phyloP scores from a whole-genome alignment of 2,888 invertebrate species.

The Pachymerium ferrugineum region DNA sequence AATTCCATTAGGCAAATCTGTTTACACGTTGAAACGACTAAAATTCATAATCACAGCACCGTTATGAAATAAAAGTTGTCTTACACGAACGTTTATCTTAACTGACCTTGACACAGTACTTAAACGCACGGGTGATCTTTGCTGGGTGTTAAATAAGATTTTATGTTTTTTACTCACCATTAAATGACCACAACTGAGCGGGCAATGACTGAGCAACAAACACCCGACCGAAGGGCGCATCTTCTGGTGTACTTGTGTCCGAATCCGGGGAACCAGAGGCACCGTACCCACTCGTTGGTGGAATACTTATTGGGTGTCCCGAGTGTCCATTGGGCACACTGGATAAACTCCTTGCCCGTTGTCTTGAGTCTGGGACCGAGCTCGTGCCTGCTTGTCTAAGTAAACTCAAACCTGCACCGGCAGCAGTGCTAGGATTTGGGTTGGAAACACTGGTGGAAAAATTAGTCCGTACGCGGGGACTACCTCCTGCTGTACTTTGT shows the following conservation, averaged over 20 bases:
- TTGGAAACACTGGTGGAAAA: slow-evolving; percentile 33
- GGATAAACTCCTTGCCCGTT: slow-evolving; percentile 73
- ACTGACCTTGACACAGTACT: too few species aligned
- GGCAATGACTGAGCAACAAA: slow-evolving; percentile 84
- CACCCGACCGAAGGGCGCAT: slow-evolving; percentile 57
- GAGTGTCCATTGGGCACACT: slow-evolving; percentile 66
- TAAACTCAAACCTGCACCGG: background rate
- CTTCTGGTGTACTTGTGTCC: slow-evolving; percentile 34
- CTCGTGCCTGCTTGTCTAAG: background rate
- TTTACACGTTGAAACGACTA: too few species aligned
- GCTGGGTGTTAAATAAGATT: too few species aligned
- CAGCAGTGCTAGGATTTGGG: slow-evolving; percentile 4
- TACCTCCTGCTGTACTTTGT: slow-evolving; percentile 31
- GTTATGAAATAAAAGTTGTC: too few species aligned
- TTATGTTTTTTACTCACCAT: too few species aligned
- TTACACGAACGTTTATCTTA: too few species aligned
- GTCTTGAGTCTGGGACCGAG: slow-evolving; percentile 48
- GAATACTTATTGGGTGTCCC: slow-evolving; percentile 55
- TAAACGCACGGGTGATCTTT: too few species aligned
- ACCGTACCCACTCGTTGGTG: slow-evolving; percentile 37
- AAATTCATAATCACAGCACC: too few species aligned
- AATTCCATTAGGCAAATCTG: too few species aligned
- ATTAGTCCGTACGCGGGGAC: slow-evolving; percentile 34
- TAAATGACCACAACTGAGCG: slow-evolving; percentile 86
- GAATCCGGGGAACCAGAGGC: slow-evolving; percentile 33